Evolutionary conservation across 2,888 invertebrate species (phyloP), one percentile per base, ranked within the genome.

Genomic region (Ichneumoninae sp.): DNA sequence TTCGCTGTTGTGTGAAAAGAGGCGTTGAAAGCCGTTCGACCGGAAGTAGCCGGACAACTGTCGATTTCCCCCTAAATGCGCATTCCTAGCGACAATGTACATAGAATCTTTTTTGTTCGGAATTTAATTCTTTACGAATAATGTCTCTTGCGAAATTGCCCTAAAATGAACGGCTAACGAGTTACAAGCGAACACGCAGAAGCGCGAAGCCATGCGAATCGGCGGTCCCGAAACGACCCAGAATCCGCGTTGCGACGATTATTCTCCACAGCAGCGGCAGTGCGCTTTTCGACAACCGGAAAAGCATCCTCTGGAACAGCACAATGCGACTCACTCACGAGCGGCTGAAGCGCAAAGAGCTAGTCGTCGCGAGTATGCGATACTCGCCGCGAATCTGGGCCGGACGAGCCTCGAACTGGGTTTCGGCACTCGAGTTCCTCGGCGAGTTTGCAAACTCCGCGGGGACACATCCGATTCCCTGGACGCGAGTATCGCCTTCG

Each of bases 311-410:
- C 62, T 76, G 52, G 26, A 40, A 36, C 30, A 44, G 10, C 54
- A 83, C 79, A 83, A 83, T 83, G 70, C 52, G 62, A 44, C 75
- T 68, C 72, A 72, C 57, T 57, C 57, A 4, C 26, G 57, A 57
- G 26, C 26, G 57, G 10, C 26, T 22, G 57, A 22, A 8, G 22
- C 57, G 57, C 26, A 57, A 26, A 57, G 57, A 57, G 57, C 4
- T 4, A 10, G 57, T 57, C 57, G 54, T 54, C 22, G 30, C 19
- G 22, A 10, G 44, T 65, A 57, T 22, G 44, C 19, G 78, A 22
- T 44, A 66, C 72, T 44, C 26, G 7, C 22, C 40, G 8, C 44
- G 52, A 71, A 83, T 76, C 80, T 62, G 62, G 54, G 68, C 72
- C 62, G 69, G 71, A 74, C 62, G 44, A 57, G 71, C 50, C 22